phyloP scores from a whole-genome alignment of 2,888 invertebrate species.

The Drosophila mulleri region DNA sequence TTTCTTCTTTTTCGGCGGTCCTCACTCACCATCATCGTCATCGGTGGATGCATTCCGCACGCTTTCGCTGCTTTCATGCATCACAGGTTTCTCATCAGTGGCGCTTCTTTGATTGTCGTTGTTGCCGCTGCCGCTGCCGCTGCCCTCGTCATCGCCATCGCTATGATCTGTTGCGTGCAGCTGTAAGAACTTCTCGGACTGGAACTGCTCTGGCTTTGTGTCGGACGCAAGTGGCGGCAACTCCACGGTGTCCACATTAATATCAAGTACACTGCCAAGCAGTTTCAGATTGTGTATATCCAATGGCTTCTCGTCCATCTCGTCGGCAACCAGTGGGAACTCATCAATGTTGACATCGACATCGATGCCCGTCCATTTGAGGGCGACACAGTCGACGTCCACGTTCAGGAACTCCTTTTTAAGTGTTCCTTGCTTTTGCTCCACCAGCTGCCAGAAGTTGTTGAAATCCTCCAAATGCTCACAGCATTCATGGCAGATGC shows the following conservation, averaged over 20 bases:
- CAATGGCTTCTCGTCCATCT: conserved; percentile 70
- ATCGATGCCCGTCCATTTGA: conserved; percentile 65
- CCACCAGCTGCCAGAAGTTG: conserved; percentile 68
- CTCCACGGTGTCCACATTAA: conserved; percentile 72
- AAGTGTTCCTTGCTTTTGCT: conserved; percentile 70
- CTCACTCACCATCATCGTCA: conserved; percentile 53
- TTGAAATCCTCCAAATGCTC: conserved; percentile 75
- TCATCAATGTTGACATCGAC: conserved; percentile 71
- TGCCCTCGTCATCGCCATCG: neutral
- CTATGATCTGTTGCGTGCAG: neutral
- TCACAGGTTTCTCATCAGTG: conserved; percentile 57
- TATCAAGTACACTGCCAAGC: conserved; percentile 66
- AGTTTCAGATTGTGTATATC: conserved; percentile 68
- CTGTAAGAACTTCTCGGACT: neutral
- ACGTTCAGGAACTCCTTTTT: conserved; percentile 70
- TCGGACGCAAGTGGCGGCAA: conserved; percentile 28
- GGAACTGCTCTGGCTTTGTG: conserved; percentile 1
- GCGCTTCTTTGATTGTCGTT: neutral
- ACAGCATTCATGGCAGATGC: conserved; percentile 66
- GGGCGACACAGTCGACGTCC: conserved; percentile 64
- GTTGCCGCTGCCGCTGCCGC: neutral
- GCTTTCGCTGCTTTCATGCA: conserved; percentile 17
- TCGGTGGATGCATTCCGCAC: conserved; percentile 15
- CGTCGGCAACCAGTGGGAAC: conserved; percentile 60
- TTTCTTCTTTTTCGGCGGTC: neutral